Conservation (phyloP, 2,888 invertebrate genomes). For the Cantharis lateralis region DNA sequence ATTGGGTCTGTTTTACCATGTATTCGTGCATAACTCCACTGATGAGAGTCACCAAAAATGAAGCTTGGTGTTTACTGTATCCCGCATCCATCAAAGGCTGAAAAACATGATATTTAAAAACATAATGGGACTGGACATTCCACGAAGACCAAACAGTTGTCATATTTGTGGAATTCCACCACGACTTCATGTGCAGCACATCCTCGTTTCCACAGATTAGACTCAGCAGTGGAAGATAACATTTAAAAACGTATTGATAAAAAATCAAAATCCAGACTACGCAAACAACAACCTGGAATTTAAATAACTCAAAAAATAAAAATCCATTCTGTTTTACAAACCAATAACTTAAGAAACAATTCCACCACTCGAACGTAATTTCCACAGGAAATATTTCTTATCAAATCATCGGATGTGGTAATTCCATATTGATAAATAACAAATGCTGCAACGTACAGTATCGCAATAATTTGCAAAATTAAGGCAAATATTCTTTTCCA, state of each 20-base stretch:
- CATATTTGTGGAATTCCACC: conserved; percentile 3
- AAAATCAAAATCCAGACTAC: background rate
- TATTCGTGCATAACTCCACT: conserved; percentile 9
- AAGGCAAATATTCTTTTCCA: background rate
- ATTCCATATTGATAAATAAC: conserved; percentile 3
- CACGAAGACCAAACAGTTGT: background rate
- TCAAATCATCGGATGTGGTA: background rate
- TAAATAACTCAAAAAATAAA: background rate
- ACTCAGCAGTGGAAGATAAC: background rate
- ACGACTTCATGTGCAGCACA: background rate
- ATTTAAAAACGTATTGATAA: background rate
- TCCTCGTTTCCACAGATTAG: background rate
- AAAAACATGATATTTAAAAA: background rate
- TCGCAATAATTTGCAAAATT: background rate
- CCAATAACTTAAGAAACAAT: background rate
- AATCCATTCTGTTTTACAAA: background rate
- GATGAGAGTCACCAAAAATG: background rate
- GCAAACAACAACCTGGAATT: background rate
- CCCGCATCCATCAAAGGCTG: background rate
- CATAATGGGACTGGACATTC: background rate
- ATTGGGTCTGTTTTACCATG: background rate
- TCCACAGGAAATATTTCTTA: background rate
- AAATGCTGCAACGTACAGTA: background rate
- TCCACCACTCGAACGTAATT: background rate
- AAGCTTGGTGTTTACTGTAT: background rate